Base-by-base conservation (phyloP, 2,888 invertebrate species). In the Zelleria hepariella region DNA sequence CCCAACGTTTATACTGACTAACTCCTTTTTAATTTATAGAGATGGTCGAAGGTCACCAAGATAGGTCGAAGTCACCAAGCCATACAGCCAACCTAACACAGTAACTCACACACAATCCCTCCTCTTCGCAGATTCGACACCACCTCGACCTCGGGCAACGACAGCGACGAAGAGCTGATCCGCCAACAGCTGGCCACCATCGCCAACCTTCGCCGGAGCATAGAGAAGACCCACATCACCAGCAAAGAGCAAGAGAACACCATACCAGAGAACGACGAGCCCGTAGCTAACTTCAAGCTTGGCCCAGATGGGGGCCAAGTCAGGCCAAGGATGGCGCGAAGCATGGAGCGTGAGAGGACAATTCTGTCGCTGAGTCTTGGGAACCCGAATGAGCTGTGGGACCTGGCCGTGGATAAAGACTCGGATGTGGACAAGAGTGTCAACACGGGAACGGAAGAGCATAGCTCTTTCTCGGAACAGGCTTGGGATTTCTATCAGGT, bases 401-500 rank as follows among this genome's bases (percentile, higher is more conserved):
- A 88, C 63, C 67, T 86, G 23, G 79, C 78, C 6, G 68, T 86
- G 62, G 89, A 89, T 59, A 88, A 86, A 60, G 89, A 89, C 63
- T 89, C 89, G 0, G 89, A 89, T 67, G 64, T 87, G 5, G 91
- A 91, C 69, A 89, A 83, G 64, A 93, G 92, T 73, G 88, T 91
- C 51, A 91, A 91, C 0, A 91, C 90, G 8, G 91, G 92, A 24
- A 91, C 92, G 0, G 94, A 94, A 74, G 94, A 93, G 73, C 93
- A 94, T 67, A 93, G 93, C 71, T 95, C 95, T 72, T 93, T 96
- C 77, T 96, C 96, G 0, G 97, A 97, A 79, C 95, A 96, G 70
- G 96, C 96, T 56, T 98, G 98, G 98, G 98, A 98, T 82, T 95
- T 95, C 82, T 98, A 97, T 90, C 97, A 95, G 92, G 95, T 95